Evolutionary conservation across 2,113 vertebrate species (phyloP), one percentile per base, ranked within the genome.

Genomic region (Gavialis gangeticus): DNA sequence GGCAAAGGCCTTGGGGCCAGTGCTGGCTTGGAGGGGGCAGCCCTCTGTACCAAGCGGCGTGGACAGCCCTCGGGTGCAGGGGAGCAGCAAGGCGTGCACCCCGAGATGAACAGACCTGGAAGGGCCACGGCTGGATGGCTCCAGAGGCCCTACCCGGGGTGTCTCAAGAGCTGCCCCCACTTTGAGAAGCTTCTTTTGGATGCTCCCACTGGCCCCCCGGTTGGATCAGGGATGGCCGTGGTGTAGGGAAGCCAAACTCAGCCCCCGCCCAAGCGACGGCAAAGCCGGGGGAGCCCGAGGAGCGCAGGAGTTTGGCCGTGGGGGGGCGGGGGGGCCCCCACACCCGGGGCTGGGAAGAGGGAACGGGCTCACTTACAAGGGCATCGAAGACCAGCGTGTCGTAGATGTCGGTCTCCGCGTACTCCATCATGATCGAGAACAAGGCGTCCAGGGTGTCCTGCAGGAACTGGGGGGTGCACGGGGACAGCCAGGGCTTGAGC

Each of bases 371-470:
- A 77, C 98, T 98, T 84, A 99, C 98, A 98, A 99, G 86, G 14
- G 98, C 98, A 0, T 99, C 98, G 82, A 99, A 99, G 85, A 99
- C 97, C 3, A 98, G 97, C 0, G 93, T 98, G 83, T 99, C 98
- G 1, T 99, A 99, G 15, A 98, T 97, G 46, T 99, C 98, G 0
- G 98, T 98, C 66, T 98, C 98, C 0, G 98, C 98, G 5, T 98
- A 98, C 95, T 99, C 98, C 98, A 99, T 99, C 98, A 99, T 99
- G 95, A 99, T 98, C 97, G 97, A 99, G 96, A 99, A 99, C 78
- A 99, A 95, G 56, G 98, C 98, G 54, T 99, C 98, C 21, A 99
- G 93, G 0, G 98, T 99, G 97, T 99, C 98, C 97, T 99, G 98
- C 27, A 99, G 97, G 91, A 99, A 99, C 98, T 99, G 96, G 1